Conservation (phyloP, 2,888 invertebrate species). For the Amblyjoppa proteus region DNA sequence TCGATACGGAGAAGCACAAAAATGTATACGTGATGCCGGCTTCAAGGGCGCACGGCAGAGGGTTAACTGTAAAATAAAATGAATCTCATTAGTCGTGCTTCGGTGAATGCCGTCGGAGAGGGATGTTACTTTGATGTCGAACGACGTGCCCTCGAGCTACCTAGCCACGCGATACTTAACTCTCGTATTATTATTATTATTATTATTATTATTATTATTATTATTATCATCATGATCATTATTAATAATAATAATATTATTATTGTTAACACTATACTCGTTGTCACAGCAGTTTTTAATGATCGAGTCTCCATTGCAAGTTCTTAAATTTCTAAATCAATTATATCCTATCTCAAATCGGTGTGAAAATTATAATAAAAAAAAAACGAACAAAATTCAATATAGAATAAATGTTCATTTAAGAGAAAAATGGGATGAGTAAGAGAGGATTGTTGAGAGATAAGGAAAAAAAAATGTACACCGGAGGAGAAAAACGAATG, state of each 20-base stretch:
- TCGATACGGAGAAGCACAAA: constrained; percentile 41
- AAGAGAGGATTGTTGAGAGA: constrained; percentile 2
- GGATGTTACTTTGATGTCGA: constrained; percentile 80
- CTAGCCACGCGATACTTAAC: constrained; percentile 78
- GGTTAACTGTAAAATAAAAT: constrained; percentile 81
- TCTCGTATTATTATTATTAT: constrained; percentile 77
- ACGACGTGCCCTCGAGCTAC: constrained; percentile 74
- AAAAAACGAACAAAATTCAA: background rate
- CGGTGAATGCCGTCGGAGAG: constrained; percentile 67
- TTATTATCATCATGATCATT: constrained; percentile 18
- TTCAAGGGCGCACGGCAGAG: constrained; percentile 72
- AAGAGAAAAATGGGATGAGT: constrained; percentile 35
- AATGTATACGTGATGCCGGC: constrained; percentile 58
- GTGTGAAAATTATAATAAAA: background rate
- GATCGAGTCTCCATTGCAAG: constrained; percentile 72
- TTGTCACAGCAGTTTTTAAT: constrained; percentile 74
- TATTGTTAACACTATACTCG: background rate
- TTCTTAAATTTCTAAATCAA: background rate
- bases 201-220: constrained; percentile 16
- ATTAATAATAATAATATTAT: constrained; percentile 65
- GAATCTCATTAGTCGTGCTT: constrained; percentile 82
- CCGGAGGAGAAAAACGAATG: constrained; percentile 67
- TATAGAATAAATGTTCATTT: background rate
- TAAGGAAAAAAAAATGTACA: constrained; percentile 46
- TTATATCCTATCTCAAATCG: background rate